Conservation (phyloP, 2,797 vertebrate species). For the Loriculus beryllinus region DNA sequence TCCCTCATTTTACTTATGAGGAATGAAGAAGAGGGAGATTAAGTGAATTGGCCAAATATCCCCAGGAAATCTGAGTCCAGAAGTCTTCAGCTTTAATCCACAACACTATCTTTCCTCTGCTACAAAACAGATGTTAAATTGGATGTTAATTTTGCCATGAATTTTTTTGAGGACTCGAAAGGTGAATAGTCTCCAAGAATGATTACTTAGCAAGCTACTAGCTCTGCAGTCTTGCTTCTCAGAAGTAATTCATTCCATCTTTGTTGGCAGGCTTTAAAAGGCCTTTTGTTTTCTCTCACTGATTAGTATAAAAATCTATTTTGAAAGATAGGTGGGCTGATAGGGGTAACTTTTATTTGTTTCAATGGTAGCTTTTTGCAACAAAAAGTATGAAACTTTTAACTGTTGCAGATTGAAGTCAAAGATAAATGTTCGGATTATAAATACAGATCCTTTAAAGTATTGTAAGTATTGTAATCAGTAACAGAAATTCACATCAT, state of each 20-base stretch:
- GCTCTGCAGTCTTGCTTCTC: conserved; percentile 38
- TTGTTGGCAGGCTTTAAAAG: conserved; percentile 57
- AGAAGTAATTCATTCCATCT: conserved; percentile 57
- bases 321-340: conserved; percentile 33
- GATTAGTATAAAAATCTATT: conserved; percentile 46
- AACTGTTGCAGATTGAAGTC: neutral
- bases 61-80: conserved; percentile 1
- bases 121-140: conserved; percentile 67
- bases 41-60: neutral
- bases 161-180: conserved; percentile 63
- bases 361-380: conserved; percentile 9
- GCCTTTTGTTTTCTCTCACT: conserved; percentile 44
- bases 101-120: conserved; percentile 19
- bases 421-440: conserved; percentile 20
- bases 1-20: neutral
- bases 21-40: neutral
- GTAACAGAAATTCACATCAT: neutral
- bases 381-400: conserved; percentile 43
- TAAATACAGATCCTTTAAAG: conserved; percentile 9
- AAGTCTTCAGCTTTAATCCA: conserved; percentile 24
- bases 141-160: conserved; percentile 68
- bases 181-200: conserved; percentile 26
- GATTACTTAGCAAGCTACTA: conserved; percentile 50
- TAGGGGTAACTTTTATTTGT: conserved; percentile 31
- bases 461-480: conserved; percentile 39